Conservation (phyloP, 1,140 invertebrate genomes). For the Cardiocondyla obscurior region DNA sequence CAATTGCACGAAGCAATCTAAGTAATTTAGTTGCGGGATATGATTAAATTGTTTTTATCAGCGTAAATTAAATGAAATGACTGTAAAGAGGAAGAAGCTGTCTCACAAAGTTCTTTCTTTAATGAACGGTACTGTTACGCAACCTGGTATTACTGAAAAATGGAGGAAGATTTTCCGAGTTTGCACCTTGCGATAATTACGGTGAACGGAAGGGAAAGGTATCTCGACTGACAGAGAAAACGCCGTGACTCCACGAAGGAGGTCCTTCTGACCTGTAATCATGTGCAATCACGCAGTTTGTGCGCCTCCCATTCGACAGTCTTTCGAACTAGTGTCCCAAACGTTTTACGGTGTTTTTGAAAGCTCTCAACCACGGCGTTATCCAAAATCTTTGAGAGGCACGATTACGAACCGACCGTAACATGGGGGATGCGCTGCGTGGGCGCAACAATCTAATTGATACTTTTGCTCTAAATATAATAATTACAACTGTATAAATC, state of each 20-base stretch:
- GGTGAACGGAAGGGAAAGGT: conserved; percentile 59
- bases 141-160: conserved; percentile 69
- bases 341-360: conserved; percentile 9
- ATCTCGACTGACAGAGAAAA: conserved; percentile 59
- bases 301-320: conserved; percentile 68
- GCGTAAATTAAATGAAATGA: conserved; percentile 17
- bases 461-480: conserved; percentile 59
- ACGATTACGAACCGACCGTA: conserved; percentile 26
- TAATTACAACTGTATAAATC: conserved; percentile 62
- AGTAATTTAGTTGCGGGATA: not conserved
- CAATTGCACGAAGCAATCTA: not conserved
- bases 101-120: conserved; percentile 21
- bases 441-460: conserved; percentile 61
- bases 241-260: conserved; percentile 56
- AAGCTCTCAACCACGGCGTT: conserved; percentile 17
- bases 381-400: conserved; percentile 55
- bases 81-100: not conserved
- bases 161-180: conserved; percentile 74
- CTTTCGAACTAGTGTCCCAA: conserved; percentile 32
- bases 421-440: conserved; percentile 23
- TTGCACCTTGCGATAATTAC: conserved; percentile 80
- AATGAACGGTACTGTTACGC: conserved; percentile 30
- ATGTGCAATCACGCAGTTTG: conserved; percentile 74
- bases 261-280: conserved; percentile 74
- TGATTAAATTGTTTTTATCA: not conserved